phyloP scores from a whole-genome alignment of 2,888 invertebrate genomes.

The Tachystola acroxantha region DNA sequence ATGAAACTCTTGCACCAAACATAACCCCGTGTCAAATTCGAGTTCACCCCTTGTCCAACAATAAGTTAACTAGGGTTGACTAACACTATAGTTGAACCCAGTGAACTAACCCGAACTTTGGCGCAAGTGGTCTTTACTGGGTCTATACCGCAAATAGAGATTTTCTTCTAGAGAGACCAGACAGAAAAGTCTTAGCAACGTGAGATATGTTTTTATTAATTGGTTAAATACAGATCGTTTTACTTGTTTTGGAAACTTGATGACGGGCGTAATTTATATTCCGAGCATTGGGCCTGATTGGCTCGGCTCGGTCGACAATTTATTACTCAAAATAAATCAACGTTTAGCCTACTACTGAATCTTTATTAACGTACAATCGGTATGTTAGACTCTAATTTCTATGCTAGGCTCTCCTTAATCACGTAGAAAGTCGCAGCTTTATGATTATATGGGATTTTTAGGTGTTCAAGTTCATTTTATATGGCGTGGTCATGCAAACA shows the following conservation, averaged over 20 bases:
- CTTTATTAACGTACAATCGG: neutral
- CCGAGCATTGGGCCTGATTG: constrained; percentile 12
- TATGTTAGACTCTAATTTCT: neutral
- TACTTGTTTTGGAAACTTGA: constrained; percentile 33
- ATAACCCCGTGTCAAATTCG: too few relatives aligned
- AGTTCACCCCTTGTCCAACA: too few relatives aligned
- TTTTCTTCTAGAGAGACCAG: too few relatives aligned
- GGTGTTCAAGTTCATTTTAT: constrained; percentile 9
- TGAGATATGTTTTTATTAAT: too few relatives aligned
- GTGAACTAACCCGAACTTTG: too few relatives aligned
- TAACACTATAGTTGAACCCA: too few relatives aligned
- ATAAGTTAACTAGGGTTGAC: too few relatives aligned
- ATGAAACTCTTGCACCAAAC: too few relatives aligned
- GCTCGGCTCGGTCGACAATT: neutral
- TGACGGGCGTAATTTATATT: constrained; percentile 33
- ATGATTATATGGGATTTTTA: constrained; percentile 10
- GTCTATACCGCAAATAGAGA: too few relatives aligned
- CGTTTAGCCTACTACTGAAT: neutral
- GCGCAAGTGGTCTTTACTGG: too few relatives aligned
- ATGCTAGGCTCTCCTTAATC: neutral
- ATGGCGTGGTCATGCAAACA: constrained; percentile 6
- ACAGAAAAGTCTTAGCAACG: too few relatives aligned
- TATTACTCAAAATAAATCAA: neutral
- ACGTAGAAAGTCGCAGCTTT: constrained; percentile 1
- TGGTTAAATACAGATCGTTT: constrained; percentile 15